Conservation (phyloP, 2,113 vertebrate species). For the Misgurnus mizolepis region DNA sequence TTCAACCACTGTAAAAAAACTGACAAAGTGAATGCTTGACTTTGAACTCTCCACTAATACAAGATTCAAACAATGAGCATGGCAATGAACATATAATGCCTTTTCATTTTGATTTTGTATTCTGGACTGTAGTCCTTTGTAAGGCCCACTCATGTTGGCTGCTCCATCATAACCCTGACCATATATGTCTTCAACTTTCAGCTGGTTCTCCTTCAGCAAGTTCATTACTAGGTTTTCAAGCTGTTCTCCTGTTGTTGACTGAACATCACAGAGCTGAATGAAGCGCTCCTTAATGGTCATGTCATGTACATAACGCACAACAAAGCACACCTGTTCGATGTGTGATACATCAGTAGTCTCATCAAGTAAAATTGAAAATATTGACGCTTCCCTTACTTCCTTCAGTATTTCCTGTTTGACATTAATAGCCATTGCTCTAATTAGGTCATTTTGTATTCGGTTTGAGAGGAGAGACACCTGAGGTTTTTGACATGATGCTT, state of each 20-base stretch:
- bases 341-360: slow-evolving; percentile 40
- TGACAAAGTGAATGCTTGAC: slow-evolving; percentile 17
- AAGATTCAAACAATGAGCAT: slow-evolving; percentile 11
- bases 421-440: slow-evolving; percentile 29
- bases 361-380: slow-evolving; percentile 34
- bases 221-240: slow-evolving; percentile 22
- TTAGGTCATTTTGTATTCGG: slow-evolving; percentile 38
- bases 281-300: slow-evolving; percentile 35
- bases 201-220: slow-evolving; percentile 30
- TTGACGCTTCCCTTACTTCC: slow-evolving; percentile 31
- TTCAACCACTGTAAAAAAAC: slow-evolving; percentile 31
- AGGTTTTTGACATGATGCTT: slow-evolving; percentile 8
- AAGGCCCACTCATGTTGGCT: slow-evolving; percentile 28
- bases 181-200: slow-evolving; percentile 26
- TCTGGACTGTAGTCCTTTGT: slow-evolving; percentile 36
- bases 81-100: slow-evolving; percentile 21
- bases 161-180: slow-evolving; percentile 31
- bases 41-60: slow-evolving; percentile 30
- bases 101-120: slow-evolving; percentile 35
- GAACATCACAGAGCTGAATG: slow-evolving; percentile 31
- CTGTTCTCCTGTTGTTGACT: slow-evolving; percentile 36
- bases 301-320: slow-evolving; percentile 30
- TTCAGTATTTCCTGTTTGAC: slow-evolving; percentile 8
- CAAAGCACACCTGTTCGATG: slow-evolving; percentile 22
- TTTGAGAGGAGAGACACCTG: slow-evolving; percentile 43